Evolutionary conservation across 1,140 invertebrate species (phyloP), one percentile per base, ranked within the genome.

Genomic region (Heliconius eleuchia): DNA sequence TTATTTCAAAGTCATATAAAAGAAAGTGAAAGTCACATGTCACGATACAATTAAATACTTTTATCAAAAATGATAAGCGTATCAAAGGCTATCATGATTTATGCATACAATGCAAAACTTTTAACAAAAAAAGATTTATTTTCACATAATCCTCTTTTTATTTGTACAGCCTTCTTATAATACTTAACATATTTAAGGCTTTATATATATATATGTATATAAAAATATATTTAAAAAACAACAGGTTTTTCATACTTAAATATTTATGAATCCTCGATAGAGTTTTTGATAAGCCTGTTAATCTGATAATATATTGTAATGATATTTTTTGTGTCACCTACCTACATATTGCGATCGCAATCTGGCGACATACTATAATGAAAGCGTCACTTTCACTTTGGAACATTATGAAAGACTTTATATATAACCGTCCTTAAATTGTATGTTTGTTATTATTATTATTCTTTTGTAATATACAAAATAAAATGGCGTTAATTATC

Each of bases 11-110:
- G 74, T 76, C 27, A 66, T 1, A 34, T 72, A 71, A 46, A 72
- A 18, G 30, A 72, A 27, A 76, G 71, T 76, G 79, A 80, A 80
- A 80, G 74, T 80, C 74, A 76, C 39, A 72, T 37, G 71, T 72
- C 37, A 72, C 71, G 66, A 70, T 46, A 72, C 50, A 80, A 76
- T 75, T 50, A 71, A 71, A 76, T 74, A 60, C 39, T 19, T 80
- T 80, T 80, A 80, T 80, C 79, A 76, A 80, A 60, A 76, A 55
- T 60, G 79, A 80, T 80, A 80, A 76, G 73, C 37, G 52, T 50
- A 80, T 72, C 75, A 76, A 76, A 73, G 70, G 66, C 78, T 80
- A 80, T 80, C 76, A 66, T 66, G 66, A 70, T 46, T 23, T 50
- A 73, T 52, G 6, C 50, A 39, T 16, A 27, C n/a, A 57, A 57